Evolutionary conservation across 2,113 vertebrate genomes (phyloP).

Genomic region (Hippoglossus stenolepis): DNA sequence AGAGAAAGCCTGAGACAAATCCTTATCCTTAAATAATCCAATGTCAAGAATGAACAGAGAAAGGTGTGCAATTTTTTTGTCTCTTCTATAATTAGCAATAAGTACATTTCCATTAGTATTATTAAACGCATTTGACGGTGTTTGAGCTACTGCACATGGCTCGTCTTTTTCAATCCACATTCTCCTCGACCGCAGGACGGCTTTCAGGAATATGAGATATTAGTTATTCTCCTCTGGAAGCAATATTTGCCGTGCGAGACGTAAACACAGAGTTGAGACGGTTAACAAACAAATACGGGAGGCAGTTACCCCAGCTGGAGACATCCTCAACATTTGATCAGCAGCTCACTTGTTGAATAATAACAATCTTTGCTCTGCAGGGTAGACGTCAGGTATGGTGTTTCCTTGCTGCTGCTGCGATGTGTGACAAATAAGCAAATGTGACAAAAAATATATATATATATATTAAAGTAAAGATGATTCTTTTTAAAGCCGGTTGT

Average conservation of each 20-base stretch:
- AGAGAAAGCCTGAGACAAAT: not conserved
- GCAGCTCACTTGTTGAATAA: conserved; percentile 15
- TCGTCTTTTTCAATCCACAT: not conserved
- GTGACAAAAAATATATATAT: not conserved
- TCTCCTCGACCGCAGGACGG: not conserved
- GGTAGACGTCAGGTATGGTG: not conserved
- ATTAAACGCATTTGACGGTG: not conserved
- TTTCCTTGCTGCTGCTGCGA: conserved; percentile 16
- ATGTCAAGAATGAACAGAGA: too few species aligned
- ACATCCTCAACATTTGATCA: conserved; percentile 57
- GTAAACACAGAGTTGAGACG: conserved; percentile 48
- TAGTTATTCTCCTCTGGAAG: conserved; percentile 3
- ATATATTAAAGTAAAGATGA: too few species aligned
- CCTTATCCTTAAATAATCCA: too few species aligned
- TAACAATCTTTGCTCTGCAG: too few species aligned
- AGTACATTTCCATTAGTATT: conserved; percentile 17
- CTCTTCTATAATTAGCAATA: not conserved
- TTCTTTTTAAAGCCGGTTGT: too few species aligned
- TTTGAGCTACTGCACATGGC: not conserved
- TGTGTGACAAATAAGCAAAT: conserved; percentile 25
- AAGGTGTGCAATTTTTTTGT: too few species aligned
- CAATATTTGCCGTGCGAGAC: conserved; percentile 22
- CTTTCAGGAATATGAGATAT: conserved; percentile 16
- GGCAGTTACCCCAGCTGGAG: conserved; percentile 54
- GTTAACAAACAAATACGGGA: conserved; percentile 51